These are phyloP conservation scores for Hyles vespertilio DNA, from an alignment of 1,140 invertebrate genomes.

Conservation along the genomic window DNA sequence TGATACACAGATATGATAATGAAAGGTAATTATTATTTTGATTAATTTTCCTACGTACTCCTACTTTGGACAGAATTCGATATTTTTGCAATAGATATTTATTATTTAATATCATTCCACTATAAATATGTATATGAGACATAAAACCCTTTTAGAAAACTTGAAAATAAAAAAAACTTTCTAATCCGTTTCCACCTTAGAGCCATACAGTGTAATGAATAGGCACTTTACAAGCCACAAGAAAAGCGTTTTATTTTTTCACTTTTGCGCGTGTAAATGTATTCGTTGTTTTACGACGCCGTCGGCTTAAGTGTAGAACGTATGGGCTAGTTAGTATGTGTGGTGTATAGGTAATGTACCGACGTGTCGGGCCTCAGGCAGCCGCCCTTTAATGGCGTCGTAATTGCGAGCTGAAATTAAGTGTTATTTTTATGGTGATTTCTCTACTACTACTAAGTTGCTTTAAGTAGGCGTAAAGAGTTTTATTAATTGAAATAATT, in stretches of 20 bases:
- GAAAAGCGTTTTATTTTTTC: conserved; percentile 23
- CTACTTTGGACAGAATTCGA: too few relatives aligned
- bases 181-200: too few relatives aligned
- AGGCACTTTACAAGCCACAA: conserved; percentile 10
- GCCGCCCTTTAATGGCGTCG: conserved; percentile 66
- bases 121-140: too few relatives aligned
- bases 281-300: conserved; percentile 42
- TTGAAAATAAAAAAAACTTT: too few relatives aligned
- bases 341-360: conserved; percentile 57
- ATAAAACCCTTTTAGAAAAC: too few relatives aligned
- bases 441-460: conserved; percentile 72
- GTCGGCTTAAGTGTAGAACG: conserved; percentile 41
- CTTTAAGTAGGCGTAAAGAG: conserved; percentile 67
- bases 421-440: conserved; percentile 76
- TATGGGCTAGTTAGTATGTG: conserved; percentile 38
- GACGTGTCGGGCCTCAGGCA: conserved; percentile 52
- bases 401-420: conserved; percentile 73
- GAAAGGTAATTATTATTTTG: too few relatives aligned
- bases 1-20: too few relatives aligned
- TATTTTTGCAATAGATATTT: too few relatives aligned
- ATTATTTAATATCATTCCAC: too few relatives aligned
- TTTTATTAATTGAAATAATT: conserved; percentile 68
- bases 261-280: conserved; percentile 26
- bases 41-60: too few relatives aligned
- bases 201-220: conserved; percentile 5